Base-by-base conservation (phyloP, 2,888 invertebrate genomes). In the Sthenelais limicola region DNA sequence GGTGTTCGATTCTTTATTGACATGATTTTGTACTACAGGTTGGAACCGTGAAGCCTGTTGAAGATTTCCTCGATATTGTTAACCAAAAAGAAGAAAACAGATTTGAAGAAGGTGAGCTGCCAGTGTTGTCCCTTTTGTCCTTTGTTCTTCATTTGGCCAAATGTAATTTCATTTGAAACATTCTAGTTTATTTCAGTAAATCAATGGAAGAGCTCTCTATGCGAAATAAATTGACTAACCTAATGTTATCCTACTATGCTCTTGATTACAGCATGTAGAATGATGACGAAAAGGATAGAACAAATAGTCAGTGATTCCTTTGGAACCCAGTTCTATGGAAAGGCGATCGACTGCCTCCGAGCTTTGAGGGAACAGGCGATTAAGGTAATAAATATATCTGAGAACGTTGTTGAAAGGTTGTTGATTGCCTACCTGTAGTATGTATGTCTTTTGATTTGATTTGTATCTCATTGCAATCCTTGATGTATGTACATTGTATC, bases 1-100 rank as follows among this genome's bases (percentile, higher is more conserved):
- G n/a, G n/a, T n/a, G 49, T 49, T 49, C 24, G 7, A 49, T 49
- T 4, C 5, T 49, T 5, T 5, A 49, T 49, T 49, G 24, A 7
- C 5, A 49, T 49, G n/a, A 49, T 24, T 24, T 54, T 18, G 7
- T n/a, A 15, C 24, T 75, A 21, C 74, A 88, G 84, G 90, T 93
- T 69, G 91, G 92, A 0, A 90, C 91, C 7, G 83, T 90, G 1
- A 90, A 90, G 35, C 93, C 93, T 0, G 89, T 90, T 3, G 89
- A 89, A 70, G 92, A 93, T 83, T 93, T 91, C 79, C 75, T 81
- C 30, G 76, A 80, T 28, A 77, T 88, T 12, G 79, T 86, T 32
- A 79, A 75, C 68, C 79, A 79, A 47, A 85, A 84, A 72, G 84
- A 85, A 73, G 81, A 81, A 33, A 86, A 86, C 73, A 76, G 79